Conservation (phyloP, 2,888 invertebrate genomes). For the Gasteruption jaculator region DNA sequence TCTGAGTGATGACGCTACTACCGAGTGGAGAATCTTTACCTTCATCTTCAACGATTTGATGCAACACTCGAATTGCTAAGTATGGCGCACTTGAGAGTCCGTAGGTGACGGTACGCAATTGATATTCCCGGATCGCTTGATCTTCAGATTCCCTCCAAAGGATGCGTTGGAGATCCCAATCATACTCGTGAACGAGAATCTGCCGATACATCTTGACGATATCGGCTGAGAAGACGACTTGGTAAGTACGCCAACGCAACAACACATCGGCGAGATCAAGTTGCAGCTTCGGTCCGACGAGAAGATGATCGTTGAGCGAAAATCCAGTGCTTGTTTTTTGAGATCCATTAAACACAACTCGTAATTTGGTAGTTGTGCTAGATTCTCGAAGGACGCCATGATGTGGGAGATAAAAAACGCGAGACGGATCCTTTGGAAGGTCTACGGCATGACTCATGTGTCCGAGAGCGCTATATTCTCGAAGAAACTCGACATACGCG, state of each 20-base stretch:
- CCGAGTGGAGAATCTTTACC: constrained; percentile 2
- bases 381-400: constrained; percentile 36
- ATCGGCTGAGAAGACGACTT: constrained; percentile 36
- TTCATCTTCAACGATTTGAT: constrained; percentile 10
- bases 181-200: constrained; percentile 27
- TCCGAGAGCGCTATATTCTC: constrained; percentile 16
- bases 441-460: constrained; percentile 15
- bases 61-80: constrained; percentile 6
- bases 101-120: too few species aligned
- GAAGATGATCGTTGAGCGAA: constrained; percentile 38
- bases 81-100: too few species aligned
- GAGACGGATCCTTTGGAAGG: neutral
- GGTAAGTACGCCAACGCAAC: constrained; percentile 30
- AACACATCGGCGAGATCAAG: constrained; percentile 36
- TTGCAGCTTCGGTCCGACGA: constrained; percentile 37
- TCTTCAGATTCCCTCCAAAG: constrained; percentile 33
- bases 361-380: constrained; percentile 34
- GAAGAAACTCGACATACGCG: too few species aligned
- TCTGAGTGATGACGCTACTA: too few species aligned
- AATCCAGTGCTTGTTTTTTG: too few species aligned
- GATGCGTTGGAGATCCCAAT: constrained; percentile 36
- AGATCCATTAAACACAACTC: constrained; percentile 40
- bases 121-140: constrained; percentile 17
- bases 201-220: constrained; percentile 45
- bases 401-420: constrained; percentile 39